Percentiles rank a stretch among this genome's conserved stretches.
phyloP scores from a whole-genome alignment of 2,888 invertebrate genomes.

The Chrysodeixis includens region DNA sequence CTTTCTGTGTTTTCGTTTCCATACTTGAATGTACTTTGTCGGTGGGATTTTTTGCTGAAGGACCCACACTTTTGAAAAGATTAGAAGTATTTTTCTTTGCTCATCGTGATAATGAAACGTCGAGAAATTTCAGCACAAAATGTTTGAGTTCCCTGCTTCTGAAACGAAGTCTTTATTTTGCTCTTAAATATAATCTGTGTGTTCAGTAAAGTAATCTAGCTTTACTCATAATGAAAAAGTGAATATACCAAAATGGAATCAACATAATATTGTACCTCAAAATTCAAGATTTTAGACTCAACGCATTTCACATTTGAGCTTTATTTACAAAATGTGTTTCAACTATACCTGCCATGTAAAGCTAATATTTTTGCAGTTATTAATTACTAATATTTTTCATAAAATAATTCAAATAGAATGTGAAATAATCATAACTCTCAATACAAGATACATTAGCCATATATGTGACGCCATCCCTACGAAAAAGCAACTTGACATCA shows the following conservation, averaged over 20 bases:
- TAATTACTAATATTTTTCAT: too few species aligned
- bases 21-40: conserved; percentile 6
- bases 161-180: not conserved
- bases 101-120: conserved; percentile 6
- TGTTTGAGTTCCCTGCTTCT: not conserved
- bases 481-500: conserved; percentile 7
- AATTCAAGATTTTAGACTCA: not conserved
- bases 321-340: not conserved
- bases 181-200: not conserved
- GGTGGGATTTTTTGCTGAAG: not conserved
- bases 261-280: not conserved
- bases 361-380: too few species aligned
- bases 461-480: not conserved
- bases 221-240: not conserved
- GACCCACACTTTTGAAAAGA: not conserved
- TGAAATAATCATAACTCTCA: not conserved
- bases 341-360: too few species aligned
- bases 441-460: not conserved
- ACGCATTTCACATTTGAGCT: not conserved
- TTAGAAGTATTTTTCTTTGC: not conserved
- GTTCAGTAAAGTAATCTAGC: not conserved
- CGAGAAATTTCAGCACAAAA: not conserved
- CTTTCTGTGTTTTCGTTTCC: conserved; percentile 28
- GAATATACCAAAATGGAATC: not conserved
- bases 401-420: too few species aligned